Evolutionary conservation across 2,888 invertebrate genomes (phyloP).

Genomic region (Cataglyphis albicans): DNA sequence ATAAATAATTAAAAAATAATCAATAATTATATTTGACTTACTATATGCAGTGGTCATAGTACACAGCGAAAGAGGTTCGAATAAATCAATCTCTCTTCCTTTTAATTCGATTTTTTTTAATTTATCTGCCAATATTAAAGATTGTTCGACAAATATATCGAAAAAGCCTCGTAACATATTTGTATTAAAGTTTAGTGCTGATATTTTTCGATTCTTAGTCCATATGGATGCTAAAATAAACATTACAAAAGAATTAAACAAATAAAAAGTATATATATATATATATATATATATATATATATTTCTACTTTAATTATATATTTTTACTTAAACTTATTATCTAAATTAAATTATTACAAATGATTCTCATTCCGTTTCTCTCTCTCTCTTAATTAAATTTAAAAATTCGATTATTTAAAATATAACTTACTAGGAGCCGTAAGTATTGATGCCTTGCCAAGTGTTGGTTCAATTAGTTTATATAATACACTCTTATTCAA

Average conservation of each 20-base stretch:
- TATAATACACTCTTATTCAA: neutral
- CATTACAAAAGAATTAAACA: neutral
- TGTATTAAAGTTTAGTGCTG: neutral
- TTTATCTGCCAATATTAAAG: neutral
- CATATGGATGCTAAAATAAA: neutral
- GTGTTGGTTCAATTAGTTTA: neutral
- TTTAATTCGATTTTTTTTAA: neutral
- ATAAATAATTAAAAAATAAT: neutral
- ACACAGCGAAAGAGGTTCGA: neutral
- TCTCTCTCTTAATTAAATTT: neutral
- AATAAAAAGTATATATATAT: neutral
- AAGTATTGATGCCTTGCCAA: neutral
- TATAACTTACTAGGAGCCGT: neutral
- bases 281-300: neutral
- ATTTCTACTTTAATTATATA: neutral
- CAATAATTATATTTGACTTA: neutral
- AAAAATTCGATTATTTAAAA: neutral
- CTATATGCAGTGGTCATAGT: neutral
- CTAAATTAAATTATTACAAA: neutral
- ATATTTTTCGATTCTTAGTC: neutral
- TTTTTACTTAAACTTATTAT: too few relatives aligned
- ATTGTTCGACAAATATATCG: neutral
- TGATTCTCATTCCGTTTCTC: neutral
- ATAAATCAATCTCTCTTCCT: neutral
- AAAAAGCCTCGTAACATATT: neutral